These are phyloP conservation scores for Diacarnus erythraeanus DNA, from an alignment of 37 sponge, comb jelly and placozoan species.

Conservation along the genomic window DNA sequence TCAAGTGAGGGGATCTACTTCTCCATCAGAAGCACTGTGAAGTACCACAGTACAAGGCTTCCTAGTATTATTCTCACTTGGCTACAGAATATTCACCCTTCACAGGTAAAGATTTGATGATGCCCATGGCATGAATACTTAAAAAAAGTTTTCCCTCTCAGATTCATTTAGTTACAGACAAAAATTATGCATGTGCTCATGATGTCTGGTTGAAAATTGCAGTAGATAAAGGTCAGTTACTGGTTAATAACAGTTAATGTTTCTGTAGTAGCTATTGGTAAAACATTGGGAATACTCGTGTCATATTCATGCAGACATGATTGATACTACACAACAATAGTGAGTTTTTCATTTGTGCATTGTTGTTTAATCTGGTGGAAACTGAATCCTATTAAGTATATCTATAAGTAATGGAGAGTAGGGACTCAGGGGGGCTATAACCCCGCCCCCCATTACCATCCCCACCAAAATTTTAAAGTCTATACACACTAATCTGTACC, in stretches of 20 bases:
- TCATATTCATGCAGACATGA: too few relatives aligned
- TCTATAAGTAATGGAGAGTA: too few relatives aligned
- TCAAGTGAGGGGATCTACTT: not conserved
- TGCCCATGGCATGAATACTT: not conserved
- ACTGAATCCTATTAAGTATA: too few relatives aligned
- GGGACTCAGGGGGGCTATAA: too few relatives aligned
- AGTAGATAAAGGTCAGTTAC: not conserved
- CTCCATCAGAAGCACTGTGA: not conserved
- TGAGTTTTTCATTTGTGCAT: too few relatives aligned
- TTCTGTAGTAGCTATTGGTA: not conserved
- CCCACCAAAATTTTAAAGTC: too few relatives aligned
- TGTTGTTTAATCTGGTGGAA: too few relatives aligned
- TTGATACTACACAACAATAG: too few relatives aligned
- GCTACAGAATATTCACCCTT: conserved; percentile 43
- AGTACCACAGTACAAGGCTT: not conserved
- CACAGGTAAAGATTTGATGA: conserved; percentile 13
- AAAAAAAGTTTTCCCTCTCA: not conserved
- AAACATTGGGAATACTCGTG: too few relatives aligned
- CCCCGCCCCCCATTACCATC: too few relatives aligned
- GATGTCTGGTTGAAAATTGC: not conserved
- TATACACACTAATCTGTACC: too few relatives aligned
- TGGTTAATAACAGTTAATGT: not conserved
- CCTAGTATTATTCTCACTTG: conserved; percentile 41
- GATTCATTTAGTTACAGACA: conserved; percentile 41
- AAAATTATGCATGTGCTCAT: not conserved